Conservation (phyloP, 1,140 invertebrate species). For the Sarcophaga peregrina region DNA sequence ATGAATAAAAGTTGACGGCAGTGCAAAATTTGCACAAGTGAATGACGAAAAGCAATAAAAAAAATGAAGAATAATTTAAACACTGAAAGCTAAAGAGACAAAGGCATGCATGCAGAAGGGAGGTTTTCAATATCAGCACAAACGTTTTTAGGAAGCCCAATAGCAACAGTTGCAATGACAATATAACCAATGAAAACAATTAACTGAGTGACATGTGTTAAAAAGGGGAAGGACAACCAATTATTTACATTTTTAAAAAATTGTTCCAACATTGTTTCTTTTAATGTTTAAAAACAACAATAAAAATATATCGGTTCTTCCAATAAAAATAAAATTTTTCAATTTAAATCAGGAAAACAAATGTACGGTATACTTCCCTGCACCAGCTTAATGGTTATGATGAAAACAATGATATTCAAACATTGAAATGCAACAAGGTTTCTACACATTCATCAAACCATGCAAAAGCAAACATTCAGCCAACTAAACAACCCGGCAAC, state of each 20-base stretch:
- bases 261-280: too few relatives aligned
- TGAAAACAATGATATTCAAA: constrained; percentile 16
- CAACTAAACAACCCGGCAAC: not conserved
- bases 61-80: not conserved
- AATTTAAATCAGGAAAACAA: too few relatives aligned
- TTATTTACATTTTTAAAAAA: too few relatives aligned
- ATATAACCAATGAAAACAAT: not conserved
- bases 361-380: not conserved
- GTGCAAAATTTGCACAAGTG: not conserved
- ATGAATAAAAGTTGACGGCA: constrained; percentile 11
- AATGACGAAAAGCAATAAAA: not conserved
- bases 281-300: too few relatives aligned
- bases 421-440: constrained; percentile 34
- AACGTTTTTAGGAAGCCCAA: constrained; percentile 34
- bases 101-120: not conserved
- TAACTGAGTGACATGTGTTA: too few relatives aligned
- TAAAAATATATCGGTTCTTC: too few relatives aligned
- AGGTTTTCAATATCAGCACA: constrained; percentile 26
- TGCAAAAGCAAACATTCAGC: not conserved
- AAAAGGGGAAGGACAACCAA: too few relatives aligned
- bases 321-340: not conserved
- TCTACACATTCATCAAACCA: not conserved
- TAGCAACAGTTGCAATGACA: constrained; percentile 33
- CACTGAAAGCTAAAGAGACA: not conserved
- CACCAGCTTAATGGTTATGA: not conserved